These are phyloP conservation scores for Ancistrus triradiatus DNA, from an alignment of 2,113 vertebrate species.

Conservation along the genomic window DNA sequence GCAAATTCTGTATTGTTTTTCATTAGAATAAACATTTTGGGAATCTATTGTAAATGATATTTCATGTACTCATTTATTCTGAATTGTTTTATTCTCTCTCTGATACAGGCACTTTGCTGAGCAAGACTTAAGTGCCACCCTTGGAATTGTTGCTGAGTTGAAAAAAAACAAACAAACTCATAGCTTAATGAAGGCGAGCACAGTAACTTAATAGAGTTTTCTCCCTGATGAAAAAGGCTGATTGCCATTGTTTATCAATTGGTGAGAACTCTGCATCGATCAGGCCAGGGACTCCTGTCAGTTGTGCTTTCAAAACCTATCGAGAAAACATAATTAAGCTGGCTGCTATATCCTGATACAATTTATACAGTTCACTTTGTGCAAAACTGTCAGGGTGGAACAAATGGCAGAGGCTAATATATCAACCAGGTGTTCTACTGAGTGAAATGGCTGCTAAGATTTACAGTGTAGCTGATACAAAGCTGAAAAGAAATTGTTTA, in stretches of 20 bases:
- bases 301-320: neutral
- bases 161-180: neutral
- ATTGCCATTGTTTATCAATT: constrained; percentile 37
- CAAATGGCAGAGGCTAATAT: neutral
- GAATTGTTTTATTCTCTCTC: constrained; percentile 8
- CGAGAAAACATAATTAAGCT: neutral
- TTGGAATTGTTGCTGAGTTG: constrained; percentile 2
- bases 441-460: neutral
- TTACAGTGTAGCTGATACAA: neutral
- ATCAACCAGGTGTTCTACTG: neutral
- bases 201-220: constrained; percentile 29
- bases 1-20: too few relatives aligned
- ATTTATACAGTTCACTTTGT: constrained; percentile 19
- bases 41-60: too few relatives aligned
- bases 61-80: neutral
- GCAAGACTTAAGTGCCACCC: neutral
- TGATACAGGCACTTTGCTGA: constrained; percentile 24
- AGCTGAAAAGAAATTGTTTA: neutral
- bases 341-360: neutral
- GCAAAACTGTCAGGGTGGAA: neutral
- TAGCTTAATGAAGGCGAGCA: constrained; percentile 25
- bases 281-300: neutral
- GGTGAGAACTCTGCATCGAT: constrained; percentile 13
- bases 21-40: constrained; percentile 17
- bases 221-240: constrained; percentile 31